Evolutionary conservation across 2,888 invertebrate species (phyloP), one percentile per base, ranked within the genome.

Genomic region (Epinotia brunnichana): DNA sequence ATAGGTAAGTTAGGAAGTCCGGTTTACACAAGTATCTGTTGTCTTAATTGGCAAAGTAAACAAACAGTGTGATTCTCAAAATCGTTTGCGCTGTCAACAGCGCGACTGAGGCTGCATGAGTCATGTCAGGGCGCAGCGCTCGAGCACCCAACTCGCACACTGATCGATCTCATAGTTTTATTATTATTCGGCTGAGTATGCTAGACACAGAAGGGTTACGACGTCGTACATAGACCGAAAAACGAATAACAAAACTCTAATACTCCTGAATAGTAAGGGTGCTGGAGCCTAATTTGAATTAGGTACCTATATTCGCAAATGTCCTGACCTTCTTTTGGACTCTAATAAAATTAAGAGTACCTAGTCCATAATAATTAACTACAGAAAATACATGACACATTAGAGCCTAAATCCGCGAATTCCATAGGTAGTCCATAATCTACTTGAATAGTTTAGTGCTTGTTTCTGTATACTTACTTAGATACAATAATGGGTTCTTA

Each of bases 31-130:
- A 54, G 61, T 24, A 56, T 59, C 44, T 68, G 62, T 56, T 19
- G 35, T 67, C 53, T 70, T 67, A 74, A 74, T 62, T 74, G 75
- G 73, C 77, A 77, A 67, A 75, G 77, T 82, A 82, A 82, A 86
- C 76, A 86, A 84, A 84, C 77, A 76, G 63, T 59, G 53, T 39
- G 69, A 24, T 74, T 68, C 70, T 62, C 48, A 69, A 73, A 69
- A 73, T 29, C 57, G 56, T 72, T 62, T 68, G 56, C 72, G 35
- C 39, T 73, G 72, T 62, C 62, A 73, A 73, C 62, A 68, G 51
- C 24, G 44, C 54, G 56, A 62, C 21, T 7, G 56, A 68, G 61
- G 19, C 17, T 13, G 54, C 54, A 56, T 72, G 73, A 73, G 29
- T 73, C 73, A 73, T n/a, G 60, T 29, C 19, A 39, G 61, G 53